Evolutionary conservation across 2,113 vertebrate species (phyloP).

Genomic region (Acrocephalus arundinaceus): DNA sequence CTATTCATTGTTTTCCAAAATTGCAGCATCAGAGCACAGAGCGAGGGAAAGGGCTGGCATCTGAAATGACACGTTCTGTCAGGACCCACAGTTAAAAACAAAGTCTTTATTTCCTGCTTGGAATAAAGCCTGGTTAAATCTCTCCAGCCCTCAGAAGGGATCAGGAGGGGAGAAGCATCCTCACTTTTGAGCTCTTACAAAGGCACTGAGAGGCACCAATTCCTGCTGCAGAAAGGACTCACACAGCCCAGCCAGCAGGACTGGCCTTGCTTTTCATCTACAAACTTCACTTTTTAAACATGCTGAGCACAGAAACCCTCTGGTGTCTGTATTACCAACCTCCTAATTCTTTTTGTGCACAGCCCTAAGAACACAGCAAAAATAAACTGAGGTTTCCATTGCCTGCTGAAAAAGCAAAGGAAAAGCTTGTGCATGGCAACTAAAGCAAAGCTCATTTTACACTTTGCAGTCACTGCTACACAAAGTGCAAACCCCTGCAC

Average conservation of each 20-base stretch:
- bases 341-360: neutral
- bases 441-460: neutral
- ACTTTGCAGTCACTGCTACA: neutral
- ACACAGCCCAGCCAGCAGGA: neutral
- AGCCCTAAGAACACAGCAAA: neutral
- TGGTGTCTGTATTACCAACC: neutral
- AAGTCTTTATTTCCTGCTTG: neutral
- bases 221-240: neutral
- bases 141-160: neutral
- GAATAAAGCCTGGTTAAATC: neutral
- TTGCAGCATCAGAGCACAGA: neutral
- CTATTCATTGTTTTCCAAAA: neutral
- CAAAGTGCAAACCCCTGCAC: neutral
- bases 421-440: neutral
- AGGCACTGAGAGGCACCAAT: neutral
- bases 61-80: neutral
- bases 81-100: neutral
- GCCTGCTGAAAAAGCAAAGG: neutral
- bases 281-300: neutral
- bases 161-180: neutral
- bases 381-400: neutral
- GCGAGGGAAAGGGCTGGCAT: neutral
- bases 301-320: neutral
- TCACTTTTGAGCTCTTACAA: neutral
- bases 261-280: neutral